Evolutionary conservation across 2,797 vertebrate genomes (phyloP).

Genomic region (Phaenicophaeus curvirostris): DNA sequence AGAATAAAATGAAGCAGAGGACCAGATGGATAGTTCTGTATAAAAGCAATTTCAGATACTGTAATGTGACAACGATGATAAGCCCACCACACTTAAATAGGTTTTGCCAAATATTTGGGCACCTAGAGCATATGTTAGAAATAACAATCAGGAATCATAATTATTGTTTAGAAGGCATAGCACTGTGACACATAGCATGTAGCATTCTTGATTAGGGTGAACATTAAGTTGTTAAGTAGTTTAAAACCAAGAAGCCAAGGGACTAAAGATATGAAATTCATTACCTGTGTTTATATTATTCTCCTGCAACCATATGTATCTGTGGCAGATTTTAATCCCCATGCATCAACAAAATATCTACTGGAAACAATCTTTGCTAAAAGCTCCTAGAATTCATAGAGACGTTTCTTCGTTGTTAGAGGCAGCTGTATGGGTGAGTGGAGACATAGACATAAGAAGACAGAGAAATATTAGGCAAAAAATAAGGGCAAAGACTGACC

Average conservation of each 20-base stretch:
- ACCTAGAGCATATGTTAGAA: background rate
- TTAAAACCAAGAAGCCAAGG: background rate
- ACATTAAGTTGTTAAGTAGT: background rate
- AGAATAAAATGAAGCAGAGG: constrained; percentile 27
- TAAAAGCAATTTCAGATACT: constrained; percentile 21
- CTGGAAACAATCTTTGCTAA: background rate
- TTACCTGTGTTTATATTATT: background rate
- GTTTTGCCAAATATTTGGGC: background rate
- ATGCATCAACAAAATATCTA: background rate
- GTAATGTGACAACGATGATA: background rate
- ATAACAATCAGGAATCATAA: background rate
- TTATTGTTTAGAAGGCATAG: background rate
- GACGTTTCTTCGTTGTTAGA: background rate
- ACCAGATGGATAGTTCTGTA: constrained; percentile 2
- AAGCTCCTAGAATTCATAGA: background rate
- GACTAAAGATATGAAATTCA: background rate
- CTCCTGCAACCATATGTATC: background rate
- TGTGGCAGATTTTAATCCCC: background rate
- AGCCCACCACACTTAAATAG: background rate
- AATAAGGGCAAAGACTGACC: background rate
- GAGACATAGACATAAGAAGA: background rate
- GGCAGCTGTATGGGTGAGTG: background rate
- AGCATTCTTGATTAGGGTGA: background rate
- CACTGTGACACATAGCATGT: background rate
- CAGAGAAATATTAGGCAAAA: background rate